Percentiles rank a stretch among this genome's conserved stretches.
These are phyloP conservation scores for Aurelia coerulea DNA, from an alignment of 30 jellyfish, hydroid and myxozoan genomes.

Conservation along the genomic window DNA sequence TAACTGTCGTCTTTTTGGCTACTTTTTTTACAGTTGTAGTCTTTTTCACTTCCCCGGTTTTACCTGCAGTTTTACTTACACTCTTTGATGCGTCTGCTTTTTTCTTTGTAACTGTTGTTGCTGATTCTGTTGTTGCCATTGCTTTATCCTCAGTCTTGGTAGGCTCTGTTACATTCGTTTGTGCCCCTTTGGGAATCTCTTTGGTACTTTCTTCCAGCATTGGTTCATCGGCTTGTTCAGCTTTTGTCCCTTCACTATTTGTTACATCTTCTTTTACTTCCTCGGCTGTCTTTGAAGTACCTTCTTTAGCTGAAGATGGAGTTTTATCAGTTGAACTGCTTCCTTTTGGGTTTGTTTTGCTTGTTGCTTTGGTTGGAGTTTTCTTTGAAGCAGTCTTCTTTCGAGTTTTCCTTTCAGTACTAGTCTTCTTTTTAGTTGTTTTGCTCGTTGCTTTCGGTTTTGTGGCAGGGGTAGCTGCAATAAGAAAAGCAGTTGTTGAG, in stretches of 20 bases:
- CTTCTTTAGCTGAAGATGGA: not conserved
- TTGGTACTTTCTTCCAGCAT: not conserved
- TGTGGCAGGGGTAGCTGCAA: not conserved
- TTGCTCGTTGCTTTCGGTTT: constrained; percentile 27
- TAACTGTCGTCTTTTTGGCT: constrained; percentile 31
- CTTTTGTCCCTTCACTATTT: no score
- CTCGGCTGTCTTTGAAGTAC: constrained; percentile 27
- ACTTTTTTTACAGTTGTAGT: constrained; percentile 17
- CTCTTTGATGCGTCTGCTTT: constrained; percentile 51
- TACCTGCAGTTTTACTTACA: constrained; percentile 30
- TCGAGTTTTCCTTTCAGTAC: not conserved
- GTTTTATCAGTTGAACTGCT: not conserved
- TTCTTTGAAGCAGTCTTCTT: constrained; percentile 37
- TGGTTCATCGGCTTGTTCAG: no score
- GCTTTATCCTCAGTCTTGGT: not conserved
- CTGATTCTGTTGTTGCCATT: not conserved
- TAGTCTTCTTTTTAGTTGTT: constrained; percentile 5
- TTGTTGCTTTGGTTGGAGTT: constrained; percentile 34
- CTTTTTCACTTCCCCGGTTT: constrained; percentile 37
- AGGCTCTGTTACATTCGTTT: no score
- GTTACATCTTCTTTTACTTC: constrained; percentile 20
- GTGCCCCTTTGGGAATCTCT: no score
- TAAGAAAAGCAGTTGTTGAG: not conserved
- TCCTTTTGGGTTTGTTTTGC: constrained; percentile 9
- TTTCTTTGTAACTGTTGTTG: constrained; percentile 51